Conservation (phyloP, 2,888 invertebrate species). For the Drosophila ochracea region DNA sequence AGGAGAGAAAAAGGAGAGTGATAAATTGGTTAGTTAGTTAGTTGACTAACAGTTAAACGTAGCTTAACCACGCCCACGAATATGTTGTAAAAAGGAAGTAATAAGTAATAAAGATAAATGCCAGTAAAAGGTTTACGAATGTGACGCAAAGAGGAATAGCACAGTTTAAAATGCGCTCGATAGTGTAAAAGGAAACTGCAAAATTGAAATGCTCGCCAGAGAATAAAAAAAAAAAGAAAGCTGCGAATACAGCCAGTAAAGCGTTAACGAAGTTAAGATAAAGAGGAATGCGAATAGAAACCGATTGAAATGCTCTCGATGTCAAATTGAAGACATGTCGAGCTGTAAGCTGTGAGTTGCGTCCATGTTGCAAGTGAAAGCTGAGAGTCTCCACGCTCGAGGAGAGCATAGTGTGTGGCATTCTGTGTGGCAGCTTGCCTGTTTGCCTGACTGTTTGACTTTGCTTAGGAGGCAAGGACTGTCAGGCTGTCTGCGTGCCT, state of each 20-base stretch:
- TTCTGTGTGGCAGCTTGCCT: constrained; percentile 12
- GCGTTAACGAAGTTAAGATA: neutral
- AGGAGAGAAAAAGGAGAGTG: neutral
- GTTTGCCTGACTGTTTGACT: constrained; percentile 19
- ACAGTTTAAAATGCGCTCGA: neutral
- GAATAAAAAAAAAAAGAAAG: neutral
- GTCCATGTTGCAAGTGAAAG: constrained; percentile 7
- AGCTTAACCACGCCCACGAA: neutral
- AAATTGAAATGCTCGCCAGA: neutral
- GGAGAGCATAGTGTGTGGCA: constrained; percentile 23
- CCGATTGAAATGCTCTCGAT: neutral
- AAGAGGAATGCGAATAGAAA: neutral
- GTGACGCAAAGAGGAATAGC: neutral
- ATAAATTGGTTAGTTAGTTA: neutral
- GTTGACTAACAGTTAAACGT: neutral
- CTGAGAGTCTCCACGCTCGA: constrained; percentile 3
- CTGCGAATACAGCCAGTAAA: neutral
- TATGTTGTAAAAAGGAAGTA: neutral
- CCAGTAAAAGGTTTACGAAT: constrained; percentile 29
- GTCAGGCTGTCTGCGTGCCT: constrained; percentile 44
- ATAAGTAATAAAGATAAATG: neutral
- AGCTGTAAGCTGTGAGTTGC: neutral
- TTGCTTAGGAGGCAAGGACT: constrained; percentile 25
- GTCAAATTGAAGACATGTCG: neutral
- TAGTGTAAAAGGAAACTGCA: neutral